These are phyloP conservation scores for Chlorospingus semifuscus DNA, from an alignment of 2,797 vertebrate species.

Conservation along the genomic window DNA sequence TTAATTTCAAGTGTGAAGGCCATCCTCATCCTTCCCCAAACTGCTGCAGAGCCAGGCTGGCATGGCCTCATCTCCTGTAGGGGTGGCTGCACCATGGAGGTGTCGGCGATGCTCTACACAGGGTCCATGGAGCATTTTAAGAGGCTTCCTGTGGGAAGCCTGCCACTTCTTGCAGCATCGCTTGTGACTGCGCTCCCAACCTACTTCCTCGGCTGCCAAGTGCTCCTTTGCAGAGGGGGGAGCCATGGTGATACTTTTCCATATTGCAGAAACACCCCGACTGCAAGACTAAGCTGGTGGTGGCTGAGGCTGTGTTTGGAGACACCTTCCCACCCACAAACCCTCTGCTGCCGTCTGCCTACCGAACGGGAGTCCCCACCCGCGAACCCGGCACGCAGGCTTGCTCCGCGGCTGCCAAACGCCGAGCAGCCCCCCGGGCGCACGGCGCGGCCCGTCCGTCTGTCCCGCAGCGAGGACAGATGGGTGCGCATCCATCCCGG, in stretches of 20 bases:
- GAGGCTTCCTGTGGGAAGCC: not conserved
- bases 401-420: not conserved
- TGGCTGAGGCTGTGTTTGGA: conserved; percentile 26
- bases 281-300: conserved; percentile 40
- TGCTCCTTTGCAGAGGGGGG: not conserved
- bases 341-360: conserved; percentile 25
- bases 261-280: not conserved
- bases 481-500: fast-evolving
- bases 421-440: not conserved
- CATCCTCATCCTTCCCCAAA: not conserved
- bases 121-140: not conserved
- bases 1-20: not conserved
- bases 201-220: not conserved
- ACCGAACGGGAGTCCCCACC: not conserved
- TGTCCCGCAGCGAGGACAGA: fast-evolving
- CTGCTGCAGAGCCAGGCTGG: not conserved
- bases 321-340: conserved; percentile 46
- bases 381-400: not conserved
- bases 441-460: not conserved
- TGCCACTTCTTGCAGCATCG: not conserved
- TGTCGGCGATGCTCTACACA: fast-evolving
- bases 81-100: not conserved
- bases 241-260: not conserved
- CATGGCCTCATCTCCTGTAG: not conserved
- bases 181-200: not conserved